phyloP scores from a whole-genome alignment of 2,797 vertebrate species.

The Molossus molossus region DNA sequence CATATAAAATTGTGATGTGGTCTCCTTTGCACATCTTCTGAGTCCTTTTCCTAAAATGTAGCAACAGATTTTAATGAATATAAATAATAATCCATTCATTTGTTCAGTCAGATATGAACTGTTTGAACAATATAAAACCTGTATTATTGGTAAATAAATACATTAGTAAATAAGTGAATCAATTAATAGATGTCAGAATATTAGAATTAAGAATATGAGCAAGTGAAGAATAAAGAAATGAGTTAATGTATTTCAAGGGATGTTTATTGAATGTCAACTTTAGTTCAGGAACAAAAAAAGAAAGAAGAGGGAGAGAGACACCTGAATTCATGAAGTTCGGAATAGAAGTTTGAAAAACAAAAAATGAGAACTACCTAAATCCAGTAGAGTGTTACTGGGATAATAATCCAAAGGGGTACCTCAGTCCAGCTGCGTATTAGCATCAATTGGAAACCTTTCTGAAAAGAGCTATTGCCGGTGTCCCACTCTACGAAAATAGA shows the following conservation, averaged over 20 bases:
- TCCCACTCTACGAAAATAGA: background rate
- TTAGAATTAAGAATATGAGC: conserved; percentile 16
- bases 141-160: background rate
- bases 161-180: background rate
- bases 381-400: background rate
- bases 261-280: conserved; percentile 7
- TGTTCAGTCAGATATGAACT: background rate
- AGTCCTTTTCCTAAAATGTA: background rate
- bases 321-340: background rate
- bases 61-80: background rate
- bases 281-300: background rate
- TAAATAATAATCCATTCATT: background rate
- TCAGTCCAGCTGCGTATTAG: background rate
- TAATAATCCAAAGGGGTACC: background rate
- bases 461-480: background rate
- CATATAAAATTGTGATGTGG: background rate
- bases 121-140: background rate
- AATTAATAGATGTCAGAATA: background rate
- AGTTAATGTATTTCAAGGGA: background rate
- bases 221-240: background rate
- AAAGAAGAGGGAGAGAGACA: background rate
- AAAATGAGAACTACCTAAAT: background rate
- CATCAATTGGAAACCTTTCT: background rate
- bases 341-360: background rate
- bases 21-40: background rate